Base-by-base conservation (phyloP, 2,888 invertebrate genomes). In the Amiota mariae region DNA sequence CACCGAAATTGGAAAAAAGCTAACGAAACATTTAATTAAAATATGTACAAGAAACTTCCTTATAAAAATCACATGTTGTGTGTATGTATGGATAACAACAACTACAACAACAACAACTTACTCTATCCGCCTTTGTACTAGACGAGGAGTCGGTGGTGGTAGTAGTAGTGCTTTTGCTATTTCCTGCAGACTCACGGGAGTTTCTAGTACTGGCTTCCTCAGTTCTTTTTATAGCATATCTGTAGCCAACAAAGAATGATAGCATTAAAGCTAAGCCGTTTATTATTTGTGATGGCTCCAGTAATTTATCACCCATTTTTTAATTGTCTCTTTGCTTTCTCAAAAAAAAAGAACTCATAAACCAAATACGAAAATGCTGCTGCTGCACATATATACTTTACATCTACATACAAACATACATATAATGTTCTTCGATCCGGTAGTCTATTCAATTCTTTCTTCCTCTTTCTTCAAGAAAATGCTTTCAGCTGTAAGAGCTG, bases 211-310 rank as follows among this genome's bases (percentile, higher is more conserved):
- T 68, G 9, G 72, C 73, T 64, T 80, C 82, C 20, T 84, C 85
- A 13, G 80, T 85, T 47, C 87, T 85, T 70, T 88, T 88, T 8
- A 87, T 74, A 10, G 89, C 90, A 79, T 90, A 90, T 75, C 88
- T 89, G 76, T 90, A 90, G 12, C 90, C 90, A 11, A 89, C 90
- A 64, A 87, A 90, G 72, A 90, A 90, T 49, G 90, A 89, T n/a
- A 90, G 78, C 75, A 90, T 80, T 73, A 90, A 87, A 49, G 90
- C 89, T 64, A 90, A 75, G 9, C 90, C 90, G 84, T 89, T 90
- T 56, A 90, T 82, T 12, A 90, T 79, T 83, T 90, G 90, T 49
- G 87, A 79, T 49, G 88, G 82, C 73, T 90, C 89, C 70, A 90
- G 77, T 57, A 90, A 75, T 76, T 87, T 89, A 77, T 87, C 88